Conservation (phyloP, 2,797 vertebrate genomes). For the Fringilla coelebs region DNA sequence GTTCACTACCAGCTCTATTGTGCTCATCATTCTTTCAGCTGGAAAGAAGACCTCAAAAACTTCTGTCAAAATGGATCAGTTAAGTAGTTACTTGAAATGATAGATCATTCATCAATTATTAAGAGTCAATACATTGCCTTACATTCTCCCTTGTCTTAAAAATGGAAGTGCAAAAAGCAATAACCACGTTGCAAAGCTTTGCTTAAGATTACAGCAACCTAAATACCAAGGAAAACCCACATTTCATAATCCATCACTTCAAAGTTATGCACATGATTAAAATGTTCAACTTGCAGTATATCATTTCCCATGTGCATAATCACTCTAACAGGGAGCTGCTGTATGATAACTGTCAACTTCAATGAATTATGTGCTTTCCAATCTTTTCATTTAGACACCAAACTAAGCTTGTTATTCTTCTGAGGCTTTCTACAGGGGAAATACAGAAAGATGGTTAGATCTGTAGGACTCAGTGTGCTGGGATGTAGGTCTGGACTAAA, state of each 20-base stretch:
- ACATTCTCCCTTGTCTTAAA: constrained; percentile 12
- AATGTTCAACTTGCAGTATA: constrained; percentile 57
- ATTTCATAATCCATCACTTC: constrained; percentile 68
- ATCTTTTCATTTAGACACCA: constrained; percentile 42
- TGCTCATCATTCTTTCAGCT: not conserved
- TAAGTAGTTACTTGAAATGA: constrained; percentile 21
- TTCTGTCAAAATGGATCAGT: constrained; percentile 6
- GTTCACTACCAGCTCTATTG: not conserved
- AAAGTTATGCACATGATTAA: constrained; percentile 62
- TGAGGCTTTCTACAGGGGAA: not conserved
- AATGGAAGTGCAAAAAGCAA: constrained; percentile 33
- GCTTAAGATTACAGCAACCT: constrained; percentile 54
- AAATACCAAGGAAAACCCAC: constrained; percentile 55
- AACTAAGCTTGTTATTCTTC: not conserved
- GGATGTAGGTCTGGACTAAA: not conserved
- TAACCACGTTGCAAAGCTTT: constrained; percentile 27
- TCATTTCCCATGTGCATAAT: constrained; percentile 50
- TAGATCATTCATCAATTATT: constrained; percentile 43
- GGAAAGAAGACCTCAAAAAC: not conserved
- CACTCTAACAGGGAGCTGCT: constrained; percentile 53
- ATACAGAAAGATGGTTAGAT: not conserved
- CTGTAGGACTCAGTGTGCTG: not conserved
- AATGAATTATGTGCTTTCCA: constrained; percentile 44
- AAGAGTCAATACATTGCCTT: constrained; percentile 31
- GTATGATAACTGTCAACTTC: constrained; percentile 61